These are phyloP conservation scores for Onychostruthus taczanowskii DNA, from an alignment of 2,113 vertebrate species.

Conservation along the genomic window DNA sequence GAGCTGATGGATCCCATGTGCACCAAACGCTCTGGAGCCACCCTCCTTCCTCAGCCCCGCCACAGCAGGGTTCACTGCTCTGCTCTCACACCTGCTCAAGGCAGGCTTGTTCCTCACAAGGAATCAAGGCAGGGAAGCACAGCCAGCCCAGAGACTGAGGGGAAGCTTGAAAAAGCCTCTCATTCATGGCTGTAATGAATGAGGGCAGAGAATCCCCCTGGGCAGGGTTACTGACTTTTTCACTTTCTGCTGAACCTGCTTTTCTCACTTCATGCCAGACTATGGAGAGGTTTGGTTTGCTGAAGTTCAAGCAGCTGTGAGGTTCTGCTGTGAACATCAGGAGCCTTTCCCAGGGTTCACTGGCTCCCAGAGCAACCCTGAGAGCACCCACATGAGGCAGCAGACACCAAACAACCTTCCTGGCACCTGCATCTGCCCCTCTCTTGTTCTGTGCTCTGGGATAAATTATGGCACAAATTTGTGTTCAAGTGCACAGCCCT, in stretches of 20 bases:
- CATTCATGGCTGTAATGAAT: not conserved
- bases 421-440: accelerated
- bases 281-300: not conserved
- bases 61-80: not conserved
- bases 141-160: not conserved
- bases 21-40: not conserved
- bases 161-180: not conserved
- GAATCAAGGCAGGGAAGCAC: not conserved
- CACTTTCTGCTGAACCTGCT: not conserved
- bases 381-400: not conserved
- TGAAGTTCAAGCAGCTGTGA: not conserved
- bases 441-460: not conserved
- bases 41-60: not conserved
- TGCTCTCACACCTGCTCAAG: not conserved
- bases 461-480: not conserved
- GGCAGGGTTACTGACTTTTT: not conserved
- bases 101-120: not conserved
- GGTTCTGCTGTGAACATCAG: not conserved
- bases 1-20: accelerated
- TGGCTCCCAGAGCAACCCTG: not conserved
- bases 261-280: not conserved
- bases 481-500: not conserved
- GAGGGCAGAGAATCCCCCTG: not conserved
- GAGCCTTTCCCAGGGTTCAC: not conserved
- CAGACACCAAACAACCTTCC: not conserved